These are phyloP conservation scores for Oceanites oceanicus DNA, from an alignment of 2,113 vertebrate species.

Conservation along the genomic window DNA sequence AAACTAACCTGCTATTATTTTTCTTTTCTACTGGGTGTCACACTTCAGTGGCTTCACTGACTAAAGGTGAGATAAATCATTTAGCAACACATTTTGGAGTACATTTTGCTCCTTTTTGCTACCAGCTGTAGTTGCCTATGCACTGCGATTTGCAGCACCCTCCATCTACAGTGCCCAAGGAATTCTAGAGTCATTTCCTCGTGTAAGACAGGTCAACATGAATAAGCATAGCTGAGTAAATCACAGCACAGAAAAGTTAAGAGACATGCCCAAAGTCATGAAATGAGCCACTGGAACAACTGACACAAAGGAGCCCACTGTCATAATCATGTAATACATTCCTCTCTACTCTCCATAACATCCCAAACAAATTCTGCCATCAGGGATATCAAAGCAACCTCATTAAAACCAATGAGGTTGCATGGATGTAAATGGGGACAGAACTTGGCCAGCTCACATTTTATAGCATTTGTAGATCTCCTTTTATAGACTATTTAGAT, in stretches of 20 bases:
- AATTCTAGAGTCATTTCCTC: not conserved
- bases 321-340: not conserved
- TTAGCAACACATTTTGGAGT: not conserved
- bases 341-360: not conserved
- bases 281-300: not conserved
- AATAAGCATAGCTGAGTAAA: not conserved
- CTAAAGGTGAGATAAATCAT: slow-evolving; percentile 25
- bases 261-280: not conserved
- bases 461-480: not conserved
- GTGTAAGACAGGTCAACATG: not conserved
- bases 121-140: not conserved
- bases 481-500: slow-evolving; percentile 39
- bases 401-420: not conserved
- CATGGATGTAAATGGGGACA: not conserved
- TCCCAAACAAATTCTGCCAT: not conserved
- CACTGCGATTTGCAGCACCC: not conserved
- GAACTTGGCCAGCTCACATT: not conserved
- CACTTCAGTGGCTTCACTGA: not conserved
- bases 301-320: not conserved
- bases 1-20: not conserved
- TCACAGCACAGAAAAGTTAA: not conserved
- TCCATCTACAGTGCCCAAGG: not conserved
- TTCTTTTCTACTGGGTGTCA: not conserved
- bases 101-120: slow-evolving; percentile 27
- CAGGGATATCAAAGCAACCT: not conserved